phyloP scores from a whole-genome alignment of 2,113 vertebrate species.

The Phyllopteryx taeniolatus region DNA sequence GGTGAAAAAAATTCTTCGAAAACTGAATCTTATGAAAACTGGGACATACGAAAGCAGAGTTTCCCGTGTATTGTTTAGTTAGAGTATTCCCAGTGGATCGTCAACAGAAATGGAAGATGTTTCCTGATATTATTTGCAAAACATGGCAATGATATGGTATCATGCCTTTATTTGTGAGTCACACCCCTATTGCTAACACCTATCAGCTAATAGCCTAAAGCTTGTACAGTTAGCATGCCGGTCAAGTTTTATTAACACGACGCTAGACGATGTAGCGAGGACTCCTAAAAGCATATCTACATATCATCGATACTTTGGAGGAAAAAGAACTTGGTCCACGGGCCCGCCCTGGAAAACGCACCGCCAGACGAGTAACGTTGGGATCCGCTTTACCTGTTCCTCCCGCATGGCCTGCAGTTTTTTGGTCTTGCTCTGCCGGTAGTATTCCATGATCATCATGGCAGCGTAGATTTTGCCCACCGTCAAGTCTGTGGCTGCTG shows the following conservation, averaged over 20 bases:
- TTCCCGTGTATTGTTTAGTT: no score
- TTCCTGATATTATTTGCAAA: neutral
- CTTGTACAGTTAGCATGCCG: conserved; percentile 25
- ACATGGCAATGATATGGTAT: neutral
- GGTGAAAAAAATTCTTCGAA: no score
- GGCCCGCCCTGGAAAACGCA: neutral
- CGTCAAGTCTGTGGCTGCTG: conserved; percentile 90
- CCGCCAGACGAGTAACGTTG: conserved; percentile 1
- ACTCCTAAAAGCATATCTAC: neutral
- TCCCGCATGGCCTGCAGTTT: conserved; percentile 86
- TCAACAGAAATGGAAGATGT: conserved; percentile 3
- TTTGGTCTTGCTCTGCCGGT: conserved; percentile 92
- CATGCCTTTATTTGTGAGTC: neutral
- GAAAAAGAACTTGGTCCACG: neutral
- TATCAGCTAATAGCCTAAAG: neutral
- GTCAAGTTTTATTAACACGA: neutral
- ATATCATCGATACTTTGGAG: conserved; percentile 24
- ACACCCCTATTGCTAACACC: neutral
- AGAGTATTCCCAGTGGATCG: neutral
- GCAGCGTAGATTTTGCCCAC: conserved; percentile 92
- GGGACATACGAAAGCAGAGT: no score
- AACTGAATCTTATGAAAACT: no score
- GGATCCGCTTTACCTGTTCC: conserved; percentile 80
- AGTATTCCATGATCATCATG: conserved; percentile 99
- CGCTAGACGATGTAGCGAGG: neutral